Conservation (phyloP, 2,113 vertebrate genomes). For the Gambusia holbrooki region DNA sequence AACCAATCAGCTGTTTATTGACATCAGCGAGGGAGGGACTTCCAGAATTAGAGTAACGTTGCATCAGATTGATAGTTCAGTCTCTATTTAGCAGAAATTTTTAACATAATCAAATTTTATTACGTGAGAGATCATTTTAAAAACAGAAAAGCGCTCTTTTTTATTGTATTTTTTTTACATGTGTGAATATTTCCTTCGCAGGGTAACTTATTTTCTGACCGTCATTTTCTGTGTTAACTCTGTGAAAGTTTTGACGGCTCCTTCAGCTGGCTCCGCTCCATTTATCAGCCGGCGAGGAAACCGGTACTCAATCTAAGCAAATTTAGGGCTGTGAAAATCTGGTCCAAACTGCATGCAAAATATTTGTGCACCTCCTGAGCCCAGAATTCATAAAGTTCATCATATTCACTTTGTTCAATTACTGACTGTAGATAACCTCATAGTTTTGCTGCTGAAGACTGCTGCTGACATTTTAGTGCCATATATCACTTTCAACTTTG, state of each 20-base stretch:
- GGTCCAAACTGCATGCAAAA: too few species aligned
- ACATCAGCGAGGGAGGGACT: constrained; percentile 17
- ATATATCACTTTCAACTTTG: too few species aligned
- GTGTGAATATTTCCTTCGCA: not conserved
- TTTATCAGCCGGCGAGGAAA: not conserved
- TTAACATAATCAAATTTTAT: rapidly evolving
- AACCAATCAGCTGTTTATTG: constrained; percentile 61
- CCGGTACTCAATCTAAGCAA: not conserved
- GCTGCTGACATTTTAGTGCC: too few species aligned
- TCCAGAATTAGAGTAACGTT: constrained; percentile 50
- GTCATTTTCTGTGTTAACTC: constrained; percentile 15
- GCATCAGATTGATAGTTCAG: constrained; percentile 63
- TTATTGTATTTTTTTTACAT: not conserved
- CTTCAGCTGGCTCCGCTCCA: not conserved
- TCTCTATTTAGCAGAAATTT: not conserved
- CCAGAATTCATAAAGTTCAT: too few species aligned
- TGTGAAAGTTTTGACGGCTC: constrained; percentile 13
- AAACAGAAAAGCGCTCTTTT: rapidly evolving
- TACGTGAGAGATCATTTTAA: not conserved
- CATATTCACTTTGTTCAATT: too few species aligned
- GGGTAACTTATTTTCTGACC: constrained; percentile 51
- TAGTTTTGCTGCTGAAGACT: not conserved
- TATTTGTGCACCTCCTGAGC: too few species aligned
- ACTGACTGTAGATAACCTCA: not conserved
- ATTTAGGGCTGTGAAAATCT: too few species aligned